Percentiles rank a stretch among this genome's conserved stretches.
Evolutionary conservation across 1,140 invertebrate species (phyloP).

Genomic region (Bactericera cockerelli): DNA sequence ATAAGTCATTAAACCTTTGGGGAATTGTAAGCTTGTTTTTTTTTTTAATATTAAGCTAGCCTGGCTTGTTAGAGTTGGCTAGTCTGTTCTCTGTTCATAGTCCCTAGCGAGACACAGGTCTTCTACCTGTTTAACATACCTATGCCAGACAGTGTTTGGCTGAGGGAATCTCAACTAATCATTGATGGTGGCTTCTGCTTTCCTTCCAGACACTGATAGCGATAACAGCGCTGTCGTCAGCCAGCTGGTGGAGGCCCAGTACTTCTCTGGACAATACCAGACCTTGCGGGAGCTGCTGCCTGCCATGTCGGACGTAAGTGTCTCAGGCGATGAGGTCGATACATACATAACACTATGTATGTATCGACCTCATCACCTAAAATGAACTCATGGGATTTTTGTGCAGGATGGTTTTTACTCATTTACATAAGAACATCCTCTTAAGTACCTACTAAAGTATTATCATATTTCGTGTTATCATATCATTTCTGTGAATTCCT

Average conservation of each 20-base stretch:
- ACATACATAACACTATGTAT: neutral
- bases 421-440: neutral
- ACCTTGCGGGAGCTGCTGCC: neutral
- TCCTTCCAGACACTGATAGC: neutral
- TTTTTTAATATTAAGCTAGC: too few relatives aligned
- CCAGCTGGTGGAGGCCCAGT: neutral
- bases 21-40: too few relatives aligned
- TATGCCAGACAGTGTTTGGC: too few relatives aligned
- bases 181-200: neutral
- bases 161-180: too few relatives aligned
- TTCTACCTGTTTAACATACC: too few relatives aligned
- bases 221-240: neutral
- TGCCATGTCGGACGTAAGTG: neutral
- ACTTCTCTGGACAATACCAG: neutral
- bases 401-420: neutral
- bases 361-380: neutral
- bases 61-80: too few relatives aligned
- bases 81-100: too few relatives aligned
- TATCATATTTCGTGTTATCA: neutral
- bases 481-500: constrained; percentile 5
- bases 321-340: neutral
- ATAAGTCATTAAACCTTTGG: too few relatives aligned
- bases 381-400: neutral
- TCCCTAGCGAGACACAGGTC: too few relatives aligned
- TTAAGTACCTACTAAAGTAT: neutral